Percentiles rank a stretch among this genome's conserved stretches.
phyloP scores from a whole-genome alignment of 1,140 invertebrate species.

The Stenopsyche tienmushanensis region DNA sequence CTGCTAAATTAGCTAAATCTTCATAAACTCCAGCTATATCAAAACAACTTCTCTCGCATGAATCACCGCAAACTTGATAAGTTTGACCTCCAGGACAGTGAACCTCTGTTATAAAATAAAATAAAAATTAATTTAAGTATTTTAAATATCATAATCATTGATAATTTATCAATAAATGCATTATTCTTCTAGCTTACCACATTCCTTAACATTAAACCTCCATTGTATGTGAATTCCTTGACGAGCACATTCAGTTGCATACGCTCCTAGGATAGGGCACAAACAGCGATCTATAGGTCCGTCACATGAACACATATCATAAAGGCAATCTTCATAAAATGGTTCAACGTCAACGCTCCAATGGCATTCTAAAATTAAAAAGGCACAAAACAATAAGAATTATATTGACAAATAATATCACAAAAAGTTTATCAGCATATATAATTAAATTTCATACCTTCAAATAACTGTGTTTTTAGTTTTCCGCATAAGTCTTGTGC shows the following conservation, averaged over 20 bases:
- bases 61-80: constrained; percentile 77
- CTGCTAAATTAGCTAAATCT: constrained; percentile 24
- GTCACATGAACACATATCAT: constrained; percentile 84
- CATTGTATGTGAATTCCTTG: constrained; percentile 72
- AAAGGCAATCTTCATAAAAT: constrained; percentile 80
- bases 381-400: background rate
- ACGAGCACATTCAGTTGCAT: constrained; percentile 75
- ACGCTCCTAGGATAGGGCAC: constrained; percentile 77
- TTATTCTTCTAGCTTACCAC: too few species aligned
- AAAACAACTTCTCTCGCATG: constrained; percentile 69
- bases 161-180: constrained; percentile 10
- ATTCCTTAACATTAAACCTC: constrained; percentile 75
- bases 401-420: constrained; percentile 9
- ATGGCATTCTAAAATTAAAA: constrained; percentile 66
- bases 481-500: constrained; percentile 72
- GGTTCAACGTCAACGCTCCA: constrained; percentile 74
- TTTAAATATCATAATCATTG: too few species aligned
- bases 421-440: background rate
- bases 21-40: constrained; percentile 56
- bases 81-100: constrained; percentile 76
- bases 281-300: constrained; percentile 66
- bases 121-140: background rate
- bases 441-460: constrained; percentile 55
- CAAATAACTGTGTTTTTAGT: constrained; percentile 69
- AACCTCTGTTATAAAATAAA: constrained; percentile 56